Conservation (phyloP, 1,140 invertebrate species). For the Pectinophora gossypiella region DNA sequence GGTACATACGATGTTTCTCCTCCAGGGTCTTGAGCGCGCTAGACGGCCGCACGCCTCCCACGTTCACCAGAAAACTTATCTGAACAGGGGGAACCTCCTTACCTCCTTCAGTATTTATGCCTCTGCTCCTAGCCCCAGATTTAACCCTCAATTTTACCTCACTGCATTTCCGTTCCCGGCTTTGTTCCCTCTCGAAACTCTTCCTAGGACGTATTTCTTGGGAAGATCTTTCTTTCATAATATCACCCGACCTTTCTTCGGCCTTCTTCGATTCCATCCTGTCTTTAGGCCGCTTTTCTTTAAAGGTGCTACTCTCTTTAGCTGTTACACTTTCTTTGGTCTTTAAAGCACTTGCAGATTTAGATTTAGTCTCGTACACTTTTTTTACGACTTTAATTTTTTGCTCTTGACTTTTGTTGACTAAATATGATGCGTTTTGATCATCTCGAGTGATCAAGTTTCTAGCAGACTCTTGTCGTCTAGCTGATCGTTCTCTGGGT, state of each 20-base stretch:
- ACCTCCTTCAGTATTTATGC: constrained; percentile 16
- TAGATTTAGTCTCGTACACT: constrained; percentile 31
- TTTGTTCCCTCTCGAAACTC: neutral
- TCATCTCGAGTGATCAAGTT: constrained; percentile 13
- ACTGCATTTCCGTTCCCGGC: constrained; percentile 6
- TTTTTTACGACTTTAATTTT: constrained; percentile 26
- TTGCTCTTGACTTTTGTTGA: constrained; percentile 41
- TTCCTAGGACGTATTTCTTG: neutral
- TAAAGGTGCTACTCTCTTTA: constrained; percentile 12
- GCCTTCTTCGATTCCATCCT: neutral
- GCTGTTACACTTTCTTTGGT: neutral
- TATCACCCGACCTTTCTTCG: neutral
- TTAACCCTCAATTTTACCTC: constrained; percentile 13
- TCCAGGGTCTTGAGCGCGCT: constrained; percentile 46
- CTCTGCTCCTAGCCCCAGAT: constrained; percentile 24
- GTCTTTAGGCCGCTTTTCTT: neutral
- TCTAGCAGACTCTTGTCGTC: constrained; percentile 10
- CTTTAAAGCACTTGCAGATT: constrained; percentile 25
- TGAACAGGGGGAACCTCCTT: constrained; percentile 33
- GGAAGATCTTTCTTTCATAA: neutral
- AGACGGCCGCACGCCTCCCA: constrained; percentile 40
- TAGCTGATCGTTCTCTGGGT: constrained; percentile 23
- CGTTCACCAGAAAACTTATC: constrained; percentile 53
- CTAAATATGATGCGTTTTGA: constrained; percentile 40
- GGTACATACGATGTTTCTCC: constrained; percentile 59